Conservation (phyloP, 30 jellyfish, hydroid and myxozoan species). For the Mastigias papua region DNA sequence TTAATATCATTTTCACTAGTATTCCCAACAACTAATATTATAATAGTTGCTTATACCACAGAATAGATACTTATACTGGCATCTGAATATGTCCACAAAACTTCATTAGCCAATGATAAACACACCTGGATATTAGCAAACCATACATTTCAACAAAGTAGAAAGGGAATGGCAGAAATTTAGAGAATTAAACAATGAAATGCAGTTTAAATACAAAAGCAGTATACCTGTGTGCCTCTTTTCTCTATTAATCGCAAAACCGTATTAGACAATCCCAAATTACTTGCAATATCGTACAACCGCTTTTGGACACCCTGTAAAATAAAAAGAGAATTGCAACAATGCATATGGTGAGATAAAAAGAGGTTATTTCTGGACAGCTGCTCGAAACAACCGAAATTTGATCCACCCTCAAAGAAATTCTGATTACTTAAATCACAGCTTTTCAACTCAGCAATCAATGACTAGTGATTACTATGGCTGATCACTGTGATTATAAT, state of each 20-base stretch:
- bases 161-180: not conserved
- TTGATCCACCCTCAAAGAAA: too few relatives aligned
- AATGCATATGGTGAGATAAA: too few relatives aligned
- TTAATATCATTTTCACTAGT: not conserved
- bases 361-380: too few relatives aligned
- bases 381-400: too few relatives aligned
- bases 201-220: not conserved
- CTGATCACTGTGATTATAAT: too few relatives aligned
- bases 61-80: not conserved
- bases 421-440: too few relatives aligned
- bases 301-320: constrained; percentile 91
- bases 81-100: not conserved
- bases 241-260: constrained; percentile 93
- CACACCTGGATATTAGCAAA: not conserved
- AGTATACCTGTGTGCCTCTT: constrained; percentile 94
- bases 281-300: constrained; percentile 84
- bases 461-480: too few relatives aligned
- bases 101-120: not conserved
- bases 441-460: too few relatives aligned
- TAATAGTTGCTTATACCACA: not conserved
- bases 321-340: not conserved
- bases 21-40: not conserved
- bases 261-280: constrained; percentile 87
- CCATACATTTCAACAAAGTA: not conserved
- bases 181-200: not conserved